Percentiles rank a stretch among this genome's conserved stretches.
Conservation (phyloP, 1,140 invertebrate genomes). For the Aleiodes sp. region DNA sequence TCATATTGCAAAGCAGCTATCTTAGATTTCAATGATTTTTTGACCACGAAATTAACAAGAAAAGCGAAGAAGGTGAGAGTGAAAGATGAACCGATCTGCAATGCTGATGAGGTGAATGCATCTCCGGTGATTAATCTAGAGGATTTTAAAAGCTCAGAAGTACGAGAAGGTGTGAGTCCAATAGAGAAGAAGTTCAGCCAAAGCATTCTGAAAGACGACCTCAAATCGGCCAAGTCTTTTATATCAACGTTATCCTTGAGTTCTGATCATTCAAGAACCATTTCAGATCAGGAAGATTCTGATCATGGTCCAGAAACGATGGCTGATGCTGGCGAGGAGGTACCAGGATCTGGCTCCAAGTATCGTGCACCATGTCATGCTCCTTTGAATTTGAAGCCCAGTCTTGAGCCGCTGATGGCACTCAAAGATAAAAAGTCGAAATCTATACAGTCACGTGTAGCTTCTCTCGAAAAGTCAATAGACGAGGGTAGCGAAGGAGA, state of each 20-base stretch:
- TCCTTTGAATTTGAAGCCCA: conserved; percentile 50
- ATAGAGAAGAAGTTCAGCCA: neutral
- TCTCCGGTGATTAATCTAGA: neutral
- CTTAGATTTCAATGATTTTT: neutral
- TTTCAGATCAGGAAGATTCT: conserved; percentile 37
- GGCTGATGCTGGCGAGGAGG: neutral
- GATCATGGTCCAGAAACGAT: conserved; percentile 31
- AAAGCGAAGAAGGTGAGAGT: neutral
- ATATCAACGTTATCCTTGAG: conserved; percentile 28
- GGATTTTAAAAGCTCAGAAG: neutral
- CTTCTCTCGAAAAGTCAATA: conserved; percentile 39
- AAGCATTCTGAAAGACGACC: conserved; percentile 4
- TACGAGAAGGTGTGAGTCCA: neutral
- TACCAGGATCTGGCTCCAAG: conserved; percentile 38
- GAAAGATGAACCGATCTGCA: neutral
- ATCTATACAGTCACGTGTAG: conserved; percentile 47
- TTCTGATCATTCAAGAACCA: conserved; percentile 33
- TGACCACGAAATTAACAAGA: neutral
- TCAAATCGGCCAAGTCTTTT: conserved; percentile 20
- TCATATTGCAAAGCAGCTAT: neutral
- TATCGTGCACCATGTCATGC: conserved; percentile 54
- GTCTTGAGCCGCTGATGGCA: conserved; percentile 55
- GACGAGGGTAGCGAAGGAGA: conserved; percentile 41
- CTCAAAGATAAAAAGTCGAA: conserved; percentile 49
- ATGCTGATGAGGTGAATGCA: neutral